phyloP scores from a whole-genome alignment of 2,797 vertebrate genomes.

The Heteromormyrus szaboi region DNA sequence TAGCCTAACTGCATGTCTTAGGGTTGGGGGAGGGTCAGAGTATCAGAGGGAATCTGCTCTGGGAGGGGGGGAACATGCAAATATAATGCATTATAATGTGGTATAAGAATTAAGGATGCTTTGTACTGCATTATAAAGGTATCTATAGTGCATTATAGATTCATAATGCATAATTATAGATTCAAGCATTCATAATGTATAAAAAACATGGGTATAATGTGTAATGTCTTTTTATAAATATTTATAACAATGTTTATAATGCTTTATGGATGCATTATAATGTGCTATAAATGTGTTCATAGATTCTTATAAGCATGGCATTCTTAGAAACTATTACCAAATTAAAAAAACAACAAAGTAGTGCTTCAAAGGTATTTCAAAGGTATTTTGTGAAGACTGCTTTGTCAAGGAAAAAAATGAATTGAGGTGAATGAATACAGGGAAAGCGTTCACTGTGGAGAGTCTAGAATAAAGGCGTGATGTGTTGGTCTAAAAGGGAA shows the following conservation, averaged over 20 bases:
- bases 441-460: not conserved
- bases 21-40: not conserved
- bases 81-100: not conserved
- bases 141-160: not conserved
- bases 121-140: not conserved
- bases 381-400: not conserved
- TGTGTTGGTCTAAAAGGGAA: not conserved
- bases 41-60: not conserved
- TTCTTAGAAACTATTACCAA: not conserved
- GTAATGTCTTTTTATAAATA: not conserved
- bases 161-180: not conserved
- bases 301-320: not conserved
- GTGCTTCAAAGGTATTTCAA: not conserved
- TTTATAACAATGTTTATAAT: not conserved
- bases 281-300: not conserved
- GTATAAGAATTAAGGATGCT: not conserved
- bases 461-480: not conserved
- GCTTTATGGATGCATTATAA: not conserved
- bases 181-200: not conserved
- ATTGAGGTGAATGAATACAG: not conserved
- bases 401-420: not conserved
- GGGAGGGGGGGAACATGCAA: not conserved
- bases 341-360: not conserved
- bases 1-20: not conserved
- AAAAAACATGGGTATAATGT: not conserved